Evolutionary conservation across 1,140 invertebrate species (phyloP).

Genomic region (Leucophenga varia): DNA sequence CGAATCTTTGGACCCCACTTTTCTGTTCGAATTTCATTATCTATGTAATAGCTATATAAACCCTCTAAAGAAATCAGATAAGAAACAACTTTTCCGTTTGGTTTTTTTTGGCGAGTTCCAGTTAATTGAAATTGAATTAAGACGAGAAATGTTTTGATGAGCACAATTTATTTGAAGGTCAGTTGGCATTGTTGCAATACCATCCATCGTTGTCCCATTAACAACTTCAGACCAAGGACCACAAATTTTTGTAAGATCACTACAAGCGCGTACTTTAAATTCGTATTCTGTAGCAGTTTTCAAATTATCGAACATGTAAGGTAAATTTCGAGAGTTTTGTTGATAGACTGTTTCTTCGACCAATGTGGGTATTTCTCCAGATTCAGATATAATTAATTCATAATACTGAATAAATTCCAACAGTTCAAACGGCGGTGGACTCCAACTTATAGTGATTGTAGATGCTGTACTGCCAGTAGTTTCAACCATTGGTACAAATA

Average conservation of each 20-base stretch:
- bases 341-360: constrained; percentile 65
- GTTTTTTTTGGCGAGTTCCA: constrained; percentile 71
- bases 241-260: constrained; percentile 72
- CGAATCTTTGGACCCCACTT: constrained; percentile 64
- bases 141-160: constrained; percentile 65
- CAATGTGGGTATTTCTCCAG: constrained; percentile 60
- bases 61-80: constrained; percentile 64
- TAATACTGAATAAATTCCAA: constrained; percentile 76
- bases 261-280: constrained; percentile 75
- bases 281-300: constrained; percentile 75
- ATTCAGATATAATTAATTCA: constrained; percentile 65
- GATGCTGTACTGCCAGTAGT: constrained; percentile 75
- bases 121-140: constrained; percentile 65
- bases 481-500: constrained; percentile 74
- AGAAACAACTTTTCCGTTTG: constrained; percentile 72
- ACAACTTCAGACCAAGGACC: constrained; percentile 73
- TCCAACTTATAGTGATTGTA: constrained; percentile 79
- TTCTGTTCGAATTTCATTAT: constrained; percentile 59
- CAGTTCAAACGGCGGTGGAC: constrained; percentile 65
- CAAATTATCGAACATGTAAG: constrained; percentile 75
- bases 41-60: constrained; percentile 62
- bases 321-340: constrained; percentile 64
- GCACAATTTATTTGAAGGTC: constrained; percentile 65
- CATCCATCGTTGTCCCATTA: constrained; percentile 79
- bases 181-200: constrained; percentile 62